phyloP scores from a whole-genome alignment of 1,140 invertebrate species.

The Bombus fervidus region DNA sequence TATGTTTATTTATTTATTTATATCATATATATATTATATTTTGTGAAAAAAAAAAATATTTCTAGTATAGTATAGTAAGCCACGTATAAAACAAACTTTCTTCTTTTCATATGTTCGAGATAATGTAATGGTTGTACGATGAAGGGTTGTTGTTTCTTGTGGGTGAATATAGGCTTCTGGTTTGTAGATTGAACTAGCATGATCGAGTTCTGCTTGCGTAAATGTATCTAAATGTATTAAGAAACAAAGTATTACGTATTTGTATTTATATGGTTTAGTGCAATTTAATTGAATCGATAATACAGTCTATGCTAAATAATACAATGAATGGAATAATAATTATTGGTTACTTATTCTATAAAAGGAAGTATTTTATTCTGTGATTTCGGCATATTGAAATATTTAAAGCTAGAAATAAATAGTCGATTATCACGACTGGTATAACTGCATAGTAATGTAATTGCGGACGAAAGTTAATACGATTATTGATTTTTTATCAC shows the following conservation, averaged over 20 bases:
- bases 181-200: no score
- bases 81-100: no score
- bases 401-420: background rate
- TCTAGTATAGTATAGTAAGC: no score
- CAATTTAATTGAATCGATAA: background rate
- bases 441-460: background rate
- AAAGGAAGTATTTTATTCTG: background rate
- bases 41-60: no score
- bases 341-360: background rate
- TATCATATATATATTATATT: no score
- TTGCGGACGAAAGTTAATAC: background rate
- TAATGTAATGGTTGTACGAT: background rate
- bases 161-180: background rate
- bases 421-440: background rate
- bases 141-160: background rate
- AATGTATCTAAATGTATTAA: background rate
- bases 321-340: background rate
- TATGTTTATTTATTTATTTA: no score
- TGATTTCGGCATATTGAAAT: background rate
- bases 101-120: no score
- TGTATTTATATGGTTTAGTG: background rate
- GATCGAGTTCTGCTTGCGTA: background rate
- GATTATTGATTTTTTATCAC: background rate
- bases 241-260: background rate
- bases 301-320: background rate